Conservation (phyloP, 2,113 vertebrate genomes). For the Anser brachyrhynchus region DNA sequence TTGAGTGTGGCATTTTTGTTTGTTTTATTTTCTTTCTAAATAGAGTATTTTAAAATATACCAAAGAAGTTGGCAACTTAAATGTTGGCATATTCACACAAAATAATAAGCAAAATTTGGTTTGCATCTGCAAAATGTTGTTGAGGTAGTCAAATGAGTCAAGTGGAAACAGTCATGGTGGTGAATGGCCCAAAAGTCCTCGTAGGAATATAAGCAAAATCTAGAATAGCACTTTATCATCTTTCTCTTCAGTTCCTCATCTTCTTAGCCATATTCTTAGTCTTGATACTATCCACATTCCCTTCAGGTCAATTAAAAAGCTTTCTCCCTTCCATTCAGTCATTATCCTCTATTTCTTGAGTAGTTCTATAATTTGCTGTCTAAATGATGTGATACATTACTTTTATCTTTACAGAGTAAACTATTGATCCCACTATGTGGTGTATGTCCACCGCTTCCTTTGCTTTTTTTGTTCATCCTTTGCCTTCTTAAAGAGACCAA, state of each 20-base stretch:
- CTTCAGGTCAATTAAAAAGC: not conserved
- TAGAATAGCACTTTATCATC: not conserved
- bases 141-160: not conserved
- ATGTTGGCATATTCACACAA: not conserved
- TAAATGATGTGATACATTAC: not conserved
- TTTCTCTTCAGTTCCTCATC: not conserved
- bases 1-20: not conserved
- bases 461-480: not conserved
- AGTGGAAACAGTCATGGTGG: not conserved
- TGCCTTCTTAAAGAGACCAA: not conserved
- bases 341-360: not conserved
- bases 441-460: not conserved
- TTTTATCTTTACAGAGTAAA: not conserved
- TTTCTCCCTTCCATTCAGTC: not conserved
- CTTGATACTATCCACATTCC: not conserved
- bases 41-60: not conserved
- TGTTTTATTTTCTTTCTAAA: not conserved
- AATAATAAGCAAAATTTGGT: not conserved
- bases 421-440: not conserved
- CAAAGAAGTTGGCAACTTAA: not conserved
- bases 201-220: not conserved
- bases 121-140: not conserved
- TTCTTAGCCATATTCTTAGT: not conserved
- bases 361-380: not conserved
- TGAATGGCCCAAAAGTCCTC: not conserved